Percentiles rank a stretch among this genome's conserved stretches.
phyloP scores from a whole-genome alignment of 2,888 invertebrate genomes.

The Andrena fulva region DNA sequence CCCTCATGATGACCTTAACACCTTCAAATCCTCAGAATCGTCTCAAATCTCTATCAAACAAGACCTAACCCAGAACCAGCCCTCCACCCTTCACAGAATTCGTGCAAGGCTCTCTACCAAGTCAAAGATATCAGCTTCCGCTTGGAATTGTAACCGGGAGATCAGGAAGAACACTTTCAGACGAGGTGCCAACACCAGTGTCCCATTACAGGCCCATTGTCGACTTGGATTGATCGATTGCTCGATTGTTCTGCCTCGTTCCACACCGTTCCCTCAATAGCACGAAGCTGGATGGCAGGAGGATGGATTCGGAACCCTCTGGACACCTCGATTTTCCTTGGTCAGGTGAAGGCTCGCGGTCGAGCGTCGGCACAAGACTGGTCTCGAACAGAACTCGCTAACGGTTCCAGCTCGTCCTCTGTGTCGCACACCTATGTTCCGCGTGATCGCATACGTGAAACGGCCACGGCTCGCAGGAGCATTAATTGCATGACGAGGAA shows the following conservation, averaged over 20 bases:
- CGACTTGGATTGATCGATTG: background rate
- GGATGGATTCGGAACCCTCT: background rate
- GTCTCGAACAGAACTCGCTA: conserved; percentile 78
- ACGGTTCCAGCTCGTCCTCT: conserved; percentile 81
- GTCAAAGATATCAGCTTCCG: background rate
- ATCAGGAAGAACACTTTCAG: background rate
- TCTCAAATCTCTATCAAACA: background rate
- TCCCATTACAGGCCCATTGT: background rate
- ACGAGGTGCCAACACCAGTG: background rate
- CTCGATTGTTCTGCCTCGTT: background rate
- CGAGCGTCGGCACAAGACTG: conserved; percentile 79
- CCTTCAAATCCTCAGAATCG: background rate
- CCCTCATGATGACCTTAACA: conserved; percentile 62
- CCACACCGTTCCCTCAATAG: background rate
- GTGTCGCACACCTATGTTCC: conserved; percentile 64
- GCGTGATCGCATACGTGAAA: conserved; percentile 59
- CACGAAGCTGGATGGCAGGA: conserved; percentile 13
- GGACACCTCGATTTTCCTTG: conserved; percentile 32
- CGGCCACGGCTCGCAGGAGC: conserved; percentile 53
- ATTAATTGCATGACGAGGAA: conserved; percentile 58
- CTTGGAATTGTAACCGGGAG: too few species aligned
- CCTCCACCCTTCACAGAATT: background rate
- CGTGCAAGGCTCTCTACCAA: background rate
- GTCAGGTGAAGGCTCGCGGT: conserved; percentile 65
- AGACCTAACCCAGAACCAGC: background rate